phyloP scores from a whole-genome alignment of 2,888 invertebrate genomes.

The Drepanosiphum platanoidis region DNA sequence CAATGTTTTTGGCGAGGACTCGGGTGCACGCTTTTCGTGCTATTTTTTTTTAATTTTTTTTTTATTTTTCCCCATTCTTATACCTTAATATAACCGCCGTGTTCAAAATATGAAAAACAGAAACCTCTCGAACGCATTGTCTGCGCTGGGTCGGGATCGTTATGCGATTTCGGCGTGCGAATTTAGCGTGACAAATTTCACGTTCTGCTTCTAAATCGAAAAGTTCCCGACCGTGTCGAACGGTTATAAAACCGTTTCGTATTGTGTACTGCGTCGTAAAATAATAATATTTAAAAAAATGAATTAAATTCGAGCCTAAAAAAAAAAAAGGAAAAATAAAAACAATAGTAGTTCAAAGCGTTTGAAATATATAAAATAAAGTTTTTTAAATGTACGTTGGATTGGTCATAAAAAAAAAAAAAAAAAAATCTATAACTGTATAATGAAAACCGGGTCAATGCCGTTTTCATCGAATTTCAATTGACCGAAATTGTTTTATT shows the following conservation, averaged over 20 bases:
- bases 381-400: neutral
- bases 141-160: neutral
- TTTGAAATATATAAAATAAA: neutral
- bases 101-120: neutral
- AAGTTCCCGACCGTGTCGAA: neutral
- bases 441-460: too few species aligned
- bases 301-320: neutral
- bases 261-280: neutral
- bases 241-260: neutral
- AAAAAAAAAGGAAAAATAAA: neutral
- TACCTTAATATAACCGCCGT: neutral
- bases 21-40: neutral
- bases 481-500: too few species aligned
- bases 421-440: too few species aligned
- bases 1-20: neutral
- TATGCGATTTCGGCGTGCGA: neutral
- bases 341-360: neutral
- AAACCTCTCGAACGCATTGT: neutral
- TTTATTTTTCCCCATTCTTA: too few species aligned
- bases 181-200: neutral
- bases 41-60: slow-evolving; percentile 1
- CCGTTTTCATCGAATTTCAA: too few species aligned
- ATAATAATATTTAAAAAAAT: slow-evolving; percentile 12
- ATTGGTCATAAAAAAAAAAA: neutral
- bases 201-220: neutral